These are phyloP conservation scores for Heterodera schachtii DNA, from an alignment of 1,140 invertebrate genomes.

Conservation along the genomic window DNA sequence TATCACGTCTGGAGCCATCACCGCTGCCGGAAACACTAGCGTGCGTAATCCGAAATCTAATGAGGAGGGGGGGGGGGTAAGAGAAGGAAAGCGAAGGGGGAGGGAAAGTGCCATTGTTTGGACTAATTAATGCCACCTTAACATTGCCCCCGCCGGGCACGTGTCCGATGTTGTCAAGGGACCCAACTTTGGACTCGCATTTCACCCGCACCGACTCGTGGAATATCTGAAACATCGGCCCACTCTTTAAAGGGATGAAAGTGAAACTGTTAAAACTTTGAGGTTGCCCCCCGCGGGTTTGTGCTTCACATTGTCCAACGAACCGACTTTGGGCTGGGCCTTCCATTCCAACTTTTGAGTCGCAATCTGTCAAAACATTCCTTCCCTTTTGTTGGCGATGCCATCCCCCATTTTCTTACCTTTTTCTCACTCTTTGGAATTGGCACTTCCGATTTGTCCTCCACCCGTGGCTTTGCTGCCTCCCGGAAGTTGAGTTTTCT, in stretches of 20 bases:
- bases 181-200: slow-evolving; percentile 87
- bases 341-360: slow-evolving; percentile 78
- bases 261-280: slow-evolving; percentile 74
- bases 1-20: slow-evolving; percentile 5
- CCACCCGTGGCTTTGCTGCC: slow-evolving; percentile 78
- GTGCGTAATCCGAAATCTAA: slow-evolving; percentile 25
- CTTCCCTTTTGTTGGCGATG: not conserved
- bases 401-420: slow-evolving; percentile 11
- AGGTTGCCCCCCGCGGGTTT: slow-evolving; percentile 82
- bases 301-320: slow-evolving; percentile 86
- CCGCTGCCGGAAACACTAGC: slow-evolving; percentile 6
- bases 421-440: slow-evolving; percentile 51
- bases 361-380: slow-evolving; percentile 33
- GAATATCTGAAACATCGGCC: slow-evolving; percentile 34
- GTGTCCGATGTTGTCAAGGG: slow-evolving; percentile 86
- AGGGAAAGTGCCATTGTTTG: not conserved
- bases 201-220: slow-evolving; percentile 59
- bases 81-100: not conserved
- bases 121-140: slow-evolving; percentile 73
- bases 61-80: not conserved
- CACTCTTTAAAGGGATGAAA: slow-evolving; percentile 67
- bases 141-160: slow-evolving; percentile 83
- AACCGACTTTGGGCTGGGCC: slow-evolving; percentile 87
- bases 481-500: slow-evolving; percentile 87
- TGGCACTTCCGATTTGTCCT: slow-evolving; percentile 41